Evolutionary conservation across 2,113 vertebrate genomes (phyloP), one percentile per base, ranked within the genome.

Genomic region (Heterochromis multidens): DNA sequence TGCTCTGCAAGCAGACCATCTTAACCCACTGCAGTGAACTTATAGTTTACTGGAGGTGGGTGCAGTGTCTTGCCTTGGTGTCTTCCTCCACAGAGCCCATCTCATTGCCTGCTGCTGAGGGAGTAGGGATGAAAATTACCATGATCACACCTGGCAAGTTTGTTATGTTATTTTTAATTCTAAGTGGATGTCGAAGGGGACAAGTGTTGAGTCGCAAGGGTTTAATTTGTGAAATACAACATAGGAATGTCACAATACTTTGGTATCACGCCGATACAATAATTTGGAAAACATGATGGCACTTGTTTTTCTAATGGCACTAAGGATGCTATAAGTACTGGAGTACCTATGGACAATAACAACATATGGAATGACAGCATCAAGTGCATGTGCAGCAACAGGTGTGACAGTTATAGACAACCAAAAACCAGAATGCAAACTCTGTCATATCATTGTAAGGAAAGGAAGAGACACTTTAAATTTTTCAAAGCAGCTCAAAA

Each of bases 111-210:
- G 89, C 90, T 90, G 91, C 79, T 92, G 79, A 74, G 91, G 86
- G 77, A 91, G 76, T n/a, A 83, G 84, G 88, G 74, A 82, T 83
- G 89, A 91, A 88, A 94, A 95, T 92, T 65, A 90, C 86, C 90
- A 89, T 83, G 88, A 94, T 93, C 91, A 82, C 94, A 95, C 90
- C 89, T 93, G 52, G 9, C 46, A 70, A 77, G 65, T 80, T 76
- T 81, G 82, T 86, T 79, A 61, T 77, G 79, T 88, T 87, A 89
- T 89, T 79, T 90, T 79, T 21, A 80, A 90, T 90, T 89, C 81
- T 12, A 10, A 84, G 76, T 9, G 1, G 10, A 52, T 27, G 46
- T 54, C 14, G 35, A 54, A 57, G 46, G 23, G 35, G 25, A 78
- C 46, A 78, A 25, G 89, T 81, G 76, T 78, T 52, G 84, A 82